Conservation (phyloP, 2,888 invertebrate genomes). For the Lasioglossum oenotherae region DNA sequence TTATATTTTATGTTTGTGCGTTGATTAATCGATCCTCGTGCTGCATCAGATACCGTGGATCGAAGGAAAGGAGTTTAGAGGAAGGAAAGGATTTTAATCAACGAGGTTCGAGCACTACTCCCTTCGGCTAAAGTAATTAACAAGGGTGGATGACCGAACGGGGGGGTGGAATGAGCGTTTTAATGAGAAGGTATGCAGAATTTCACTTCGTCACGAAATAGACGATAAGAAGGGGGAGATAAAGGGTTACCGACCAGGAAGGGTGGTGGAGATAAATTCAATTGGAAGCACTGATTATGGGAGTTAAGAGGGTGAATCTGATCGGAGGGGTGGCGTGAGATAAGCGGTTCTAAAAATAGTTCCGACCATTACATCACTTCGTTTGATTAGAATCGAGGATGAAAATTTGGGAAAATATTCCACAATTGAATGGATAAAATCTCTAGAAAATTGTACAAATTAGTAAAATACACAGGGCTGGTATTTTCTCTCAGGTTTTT, state of each 20-base stretch:
- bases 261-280: conserved; percentile 1
- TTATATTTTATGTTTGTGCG: neutral
- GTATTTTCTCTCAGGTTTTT: neutral
- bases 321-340: neutral
- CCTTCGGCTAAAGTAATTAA: neutral
- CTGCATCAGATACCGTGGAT: neutral
- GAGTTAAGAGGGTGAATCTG: neutral
- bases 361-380: neutral
- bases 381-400: neutral
- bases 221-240: neutral
- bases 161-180: neutral
- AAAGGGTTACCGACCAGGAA: neutral
- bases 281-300: neutral
- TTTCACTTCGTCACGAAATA: neutral
- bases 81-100: conserved; percentile 6
- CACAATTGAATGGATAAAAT: neutral
- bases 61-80: neutral
- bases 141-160: neutral
- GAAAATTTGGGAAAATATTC: neutral
- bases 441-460: neutral
- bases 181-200: neutral
- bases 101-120: neutral
- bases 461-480: neutral
- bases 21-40: neutral
- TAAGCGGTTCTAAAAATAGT: neutral